phyloP scores from a whole-genome alignment of 2,113 vertebrate species.

The Leptodactylus fuscus region DNA sequence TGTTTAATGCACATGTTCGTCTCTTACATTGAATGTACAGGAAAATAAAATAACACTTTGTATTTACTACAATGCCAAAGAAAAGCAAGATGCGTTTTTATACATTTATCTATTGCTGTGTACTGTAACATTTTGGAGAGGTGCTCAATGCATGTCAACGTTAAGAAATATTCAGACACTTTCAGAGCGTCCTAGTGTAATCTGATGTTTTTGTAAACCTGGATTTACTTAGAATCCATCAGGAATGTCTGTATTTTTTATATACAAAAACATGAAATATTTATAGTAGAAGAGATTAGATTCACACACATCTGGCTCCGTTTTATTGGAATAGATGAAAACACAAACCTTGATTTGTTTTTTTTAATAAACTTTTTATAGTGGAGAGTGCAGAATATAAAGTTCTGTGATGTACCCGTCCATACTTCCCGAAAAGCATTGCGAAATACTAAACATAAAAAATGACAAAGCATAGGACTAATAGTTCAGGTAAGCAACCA shows the following conservation, averaged over 20 bases:
- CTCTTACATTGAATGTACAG: background rate
- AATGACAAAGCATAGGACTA: background rate
- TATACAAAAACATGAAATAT: background rate
- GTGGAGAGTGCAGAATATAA: background rate
- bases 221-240: background rate
- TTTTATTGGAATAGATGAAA: conserved; percentile 11
- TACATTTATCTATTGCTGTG: background rate
- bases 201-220: background rate
- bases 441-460: background rate
- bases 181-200: background rate
- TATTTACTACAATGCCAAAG: background rate
- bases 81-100: background rate
- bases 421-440: background rate
- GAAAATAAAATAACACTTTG: background rate
- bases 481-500: background rate
- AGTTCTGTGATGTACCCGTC: background rate
- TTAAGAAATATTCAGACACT: background rate
- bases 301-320: background rate
- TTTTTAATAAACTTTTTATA: background rate
- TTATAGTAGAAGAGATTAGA: background rate
- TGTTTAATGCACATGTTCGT: background rate
- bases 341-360: background rate
- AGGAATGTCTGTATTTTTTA: background rate
- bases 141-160: too few relatives aligned
- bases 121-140: background rate